phyloP scores from a whole-genome alignment of 2,113 vertebrate genomes.

The Periophthalmodon schlosseri region DNA sequence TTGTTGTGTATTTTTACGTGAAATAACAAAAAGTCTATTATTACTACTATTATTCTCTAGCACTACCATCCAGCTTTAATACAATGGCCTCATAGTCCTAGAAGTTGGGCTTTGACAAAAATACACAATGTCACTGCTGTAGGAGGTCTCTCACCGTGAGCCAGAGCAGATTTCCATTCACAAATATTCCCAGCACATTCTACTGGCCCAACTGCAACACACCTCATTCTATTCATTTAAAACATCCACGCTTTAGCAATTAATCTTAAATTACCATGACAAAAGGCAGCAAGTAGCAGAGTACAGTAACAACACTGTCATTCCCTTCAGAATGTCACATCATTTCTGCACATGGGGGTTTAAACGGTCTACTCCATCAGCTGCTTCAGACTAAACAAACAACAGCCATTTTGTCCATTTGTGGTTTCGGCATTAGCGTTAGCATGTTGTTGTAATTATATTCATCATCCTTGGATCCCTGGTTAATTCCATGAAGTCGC shows the following conservation, averaged over 20 bases:
- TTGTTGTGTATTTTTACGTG: too few species aligned
- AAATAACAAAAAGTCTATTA: too few species aligned
- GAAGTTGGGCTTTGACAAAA: background rate
- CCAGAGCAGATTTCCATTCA: background rate
- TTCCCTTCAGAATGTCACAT: background rate
- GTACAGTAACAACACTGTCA: conserved; percentile 5
- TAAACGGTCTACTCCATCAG: conserved; percentile 30
- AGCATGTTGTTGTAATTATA: conserved; percentile 64
- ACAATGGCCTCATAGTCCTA: background rate
- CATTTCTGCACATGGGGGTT: conserved; percentile 13
- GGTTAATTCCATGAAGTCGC: conserved; percentile 45
- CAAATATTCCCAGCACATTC: background rate
- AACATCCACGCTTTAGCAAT: background rate
- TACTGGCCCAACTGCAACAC: background rate
- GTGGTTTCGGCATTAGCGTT: conserved; percentile 45
- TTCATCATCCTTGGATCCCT: conserved; percentile 53
- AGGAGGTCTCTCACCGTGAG: background rate
- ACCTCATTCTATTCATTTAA: background rate
- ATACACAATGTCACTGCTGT: background rate
- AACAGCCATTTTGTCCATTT: conserved; percentile 42
- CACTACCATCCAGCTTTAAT: background rate
- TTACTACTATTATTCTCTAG: background rate
- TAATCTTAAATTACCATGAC: background rate
- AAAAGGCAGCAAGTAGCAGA: background rate
- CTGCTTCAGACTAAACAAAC: conserved; percentile 65